These are phyloP conservation scores for Euschistus heros DNA, from an alignment of 1,140 invertebrate species.

Conservation along the genomic window DNA sequence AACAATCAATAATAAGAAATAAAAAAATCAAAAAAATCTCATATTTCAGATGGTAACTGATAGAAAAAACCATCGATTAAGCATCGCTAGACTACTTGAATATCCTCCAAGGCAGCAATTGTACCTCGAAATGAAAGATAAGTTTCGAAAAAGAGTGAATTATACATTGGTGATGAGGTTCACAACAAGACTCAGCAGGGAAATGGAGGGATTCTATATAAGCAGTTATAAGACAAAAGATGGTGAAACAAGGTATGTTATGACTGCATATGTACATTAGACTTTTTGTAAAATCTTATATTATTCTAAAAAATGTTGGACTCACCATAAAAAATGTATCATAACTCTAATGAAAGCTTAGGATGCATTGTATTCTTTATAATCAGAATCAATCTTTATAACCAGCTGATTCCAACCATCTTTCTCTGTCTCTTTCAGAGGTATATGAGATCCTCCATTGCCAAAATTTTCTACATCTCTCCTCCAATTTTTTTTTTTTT, in stretches of 20 bases:
- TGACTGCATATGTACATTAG: too few relatives aligned
- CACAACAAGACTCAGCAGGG: constrained; percentile 62
- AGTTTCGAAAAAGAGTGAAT: constrained; percentile 63
- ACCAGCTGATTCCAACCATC: too few relatives aligned
- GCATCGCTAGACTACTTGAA: constrained; percentile 62
- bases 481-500: too few relatives aligned
- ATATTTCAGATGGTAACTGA: constrained; percentile 49
- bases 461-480: too few relatives aligned
- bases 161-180: constrained; percentile 78
- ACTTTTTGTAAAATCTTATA: too few relatives aligned
- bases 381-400: not conserved
- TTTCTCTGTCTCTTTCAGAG: too few relatives aligned
- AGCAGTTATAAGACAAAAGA: constrained; percentile 66
- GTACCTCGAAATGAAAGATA: constrained; percentile 71
- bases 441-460: too few relatives aligned
- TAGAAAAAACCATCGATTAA: constrained; percentile 54
- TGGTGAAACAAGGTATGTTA: constrained; percentile 60
- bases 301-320: too few relatives aligned
- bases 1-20: constrained; percentile 9
- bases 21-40: too few relatives aligned
- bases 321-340: too few relatives aligned
- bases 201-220: constrained; percentile 85
- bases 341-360: too few relatives aligned
- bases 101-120: constrained; percentile 73
- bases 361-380: not conserved